Evolutionary conservation across 2,888 invertebrate genomes (phyloP), one percentile per base, ranked within the genome.

Genomic region (Catocala nupta): DNA sequence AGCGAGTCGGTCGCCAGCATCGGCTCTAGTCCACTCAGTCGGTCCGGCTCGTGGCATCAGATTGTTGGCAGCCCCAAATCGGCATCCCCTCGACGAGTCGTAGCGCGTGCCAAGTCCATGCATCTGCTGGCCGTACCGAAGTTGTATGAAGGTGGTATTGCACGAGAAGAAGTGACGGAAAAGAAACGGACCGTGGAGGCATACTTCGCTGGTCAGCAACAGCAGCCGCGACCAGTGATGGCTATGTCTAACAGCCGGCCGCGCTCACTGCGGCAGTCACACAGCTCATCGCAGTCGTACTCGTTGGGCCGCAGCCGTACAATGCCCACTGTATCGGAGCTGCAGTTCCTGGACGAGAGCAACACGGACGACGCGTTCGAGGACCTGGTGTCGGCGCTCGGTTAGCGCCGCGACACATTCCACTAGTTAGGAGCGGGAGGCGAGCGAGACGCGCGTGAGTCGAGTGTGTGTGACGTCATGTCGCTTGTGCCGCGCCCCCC

Each of bases 311-410:
- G 97, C 80, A 97, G 97, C 88, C 96, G 96, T 82, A 97, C 97
- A 44, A 95, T 97, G 95, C 97, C 97, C 7, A 96, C 96, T 71
- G 95, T 97, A 72, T 93, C 96, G 58, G 95, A 96, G 88, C 86
- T 96, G 86, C 90, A 95, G 84, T 91, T 95, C 85, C 94, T 96
- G 83, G 97, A 97, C 90, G 97, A 97, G 89, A 96, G 95, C 90
- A 97, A 98, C 92, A 97, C 98, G 67, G 98, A 98, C 87, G 96
- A 96, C 93, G 97, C 97, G 77, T 98, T 98, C 94, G 98, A 98
- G 88, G 96, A 97, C 90, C 95, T 98, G 81, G 97, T 98, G 95
- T 95, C 95, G 92, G 95, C 89, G 90, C 92, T 94, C 85, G 90
- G 92, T 83, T 93, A 91, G 87, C 85, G 84, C 80, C 81, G 77